phyloP scores from a whole-genome alignment of 1,140 invertebrate species.

The Babylonia areolata region DNA sequence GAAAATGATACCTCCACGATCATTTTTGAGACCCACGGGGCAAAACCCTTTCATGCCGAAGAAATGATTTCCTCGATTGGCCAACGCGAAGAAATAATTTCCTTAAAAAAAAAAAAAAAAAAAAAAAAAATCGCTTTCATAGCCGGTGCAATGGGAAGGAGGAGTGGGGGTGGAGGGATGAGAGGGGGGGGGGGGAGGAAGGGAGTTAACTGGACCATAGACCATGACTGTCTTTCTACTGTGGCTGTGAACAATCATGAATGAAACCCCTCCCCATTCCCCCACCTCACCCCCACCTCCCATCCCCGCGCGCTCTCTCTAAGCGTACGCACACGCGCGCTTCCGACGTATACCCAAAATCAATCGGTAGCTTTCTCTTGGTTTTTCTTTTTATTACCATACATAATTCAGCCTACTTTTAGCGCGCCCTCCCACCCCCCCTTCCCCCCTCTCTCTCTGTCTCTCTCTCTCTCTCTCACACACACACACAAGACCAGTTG shows the following conservation, averaged over 20 bases:
- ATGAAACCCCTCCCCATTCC: too few relatives aligned
- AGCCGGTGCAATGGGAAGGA: too few relatives aligned
- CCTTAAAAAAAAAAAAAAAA: not conserved
- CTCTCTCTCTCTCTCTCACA: too few relatives aligned
- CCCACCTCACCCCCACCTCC: too few relatives aligned
- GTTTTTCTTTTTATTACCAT: not conserved
- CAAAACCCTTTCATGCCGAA: not conserved
- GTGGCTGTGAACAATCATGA: too few relatives aligned
- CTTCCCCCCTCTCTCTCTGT: too few relatives aligned
- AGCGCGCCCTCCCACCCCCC: not conserved
- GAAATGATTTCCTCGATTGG: not conserved
- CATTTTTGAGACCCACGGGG: not conserved
- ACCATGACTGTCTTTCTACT: not conserved
- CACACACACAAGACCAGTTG: too few relatives aligned
- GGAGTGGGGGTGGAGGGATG: too few relatives aligned
- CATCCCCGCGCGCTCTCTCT: not conserved
- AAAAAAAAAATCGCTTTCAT: too few relatives aligned
- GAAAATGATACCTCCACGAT: not conserved
- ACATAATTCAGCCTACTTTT: not conserved
- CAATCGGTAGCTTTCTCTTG: too few relatives aligned
- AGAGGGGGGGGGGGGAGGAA: too few relatives aligned
- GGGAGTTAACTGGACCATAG: not conserved
- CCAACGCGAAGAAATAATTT: constrained; percentile 7
- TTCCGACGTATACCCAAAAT: not conserved
- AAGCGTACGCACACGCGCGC: not conserved